Percentiles rank a stretch among this genome's conserved stretches.
Evolutionary conservation across 2,113 vertebrate genomes (phyloP).

Genomic region (Cyprinodon tularosa): DNA sequence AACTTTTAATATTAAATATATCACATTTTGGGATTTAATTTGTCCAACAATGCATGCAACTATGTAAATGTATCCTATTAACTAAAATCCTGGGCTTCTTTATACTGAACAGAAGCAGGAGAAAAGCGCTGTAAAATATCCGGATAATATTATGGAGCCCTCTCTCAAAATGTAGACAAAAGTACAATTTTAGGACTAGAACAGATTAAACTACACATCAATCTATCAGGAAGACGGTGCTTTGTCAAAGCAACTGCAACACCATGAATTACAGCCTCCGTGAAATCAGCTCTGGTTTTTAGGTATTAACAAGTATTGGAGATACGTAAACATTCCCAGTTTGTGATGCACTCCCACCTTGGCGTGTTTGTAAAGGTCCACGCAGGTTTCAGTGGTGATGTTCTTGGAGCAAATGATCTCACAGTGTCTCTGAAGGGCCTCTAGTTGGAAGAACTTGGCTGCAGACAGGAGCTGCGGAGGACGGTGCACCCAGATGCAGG

Average conservation of each 20-base stretch:
- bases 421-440: slow-evolving; percentile 84
- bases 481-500: slow-evolving; percentile 25
- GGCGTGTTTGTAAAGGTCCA: slow-evolving; percentile 82
- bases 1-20: too few species aligned
- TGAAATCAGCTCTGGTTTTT: background rate
- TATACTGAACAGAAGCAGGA: too few species aligned
- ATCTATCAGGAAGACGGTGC: too few species aligned
- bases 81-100: too few species aligned
- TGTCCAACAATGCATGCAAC: too few species aligned
- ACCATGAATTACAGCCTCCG: background rate
- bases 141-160: too few species aligned
- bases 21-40: too few species aligned
- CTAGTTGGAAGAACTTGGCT: slow-evolving; percentile 83
- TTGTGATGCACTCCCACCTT: slow-evolving; percentile 63
- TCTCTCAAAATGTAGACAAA: too few species aligned
- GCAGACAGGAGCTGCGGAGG: slow-evolving; percentile 80
- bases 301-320: background rate
- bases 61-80: too few species aligned
- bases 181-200: too few species aligned
- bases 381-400: slow-evolving; percentile 81
- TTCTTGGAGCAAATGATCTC: slow-evolving; percentile 86
- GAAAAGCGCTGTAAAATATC: too few species aligned
- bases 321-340: background rate
- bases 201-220: too few species aligned
- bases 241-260: background rate